Evolutionary conservation across 1,140 invertebrate species (phyloP), one percentile per base, ranked within the genome.

Genomic region (Luehdorfia chinensis): DNA sequence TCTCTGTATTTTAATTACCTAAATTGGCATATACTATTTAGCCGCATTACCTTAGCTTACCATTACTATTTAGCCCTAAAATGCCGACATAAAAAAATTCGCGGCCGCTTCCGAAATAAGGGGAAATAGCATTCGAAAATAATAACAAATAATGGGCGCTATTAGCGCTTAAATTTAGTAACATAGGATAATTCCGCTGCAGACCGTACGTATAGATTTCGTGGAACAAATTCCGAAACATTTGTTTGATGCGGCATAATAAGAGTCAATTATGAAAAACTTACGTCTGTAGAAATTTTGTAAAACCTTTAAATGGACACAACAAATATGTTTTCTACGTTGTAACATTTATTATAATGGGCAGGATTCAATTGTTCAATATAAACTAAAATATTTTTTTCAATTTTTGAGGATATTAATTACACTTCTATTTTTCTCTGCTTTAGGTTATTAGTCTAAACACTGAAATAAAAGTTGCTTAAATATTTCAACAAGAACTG

Each of bases 221-320:
- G 69, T 71, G 75, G 79, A 84, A 84, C 61, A 57, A 74, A 84
- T 78, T 77, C 78, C 71, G 51, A 66, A 73, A 56, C 71, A 79
- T 84, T 84, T 84, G 74, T 84, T 77, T 84, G 77, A 84, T 84
- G 79, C 71, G 61, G 59, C 56, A 68, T 84, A 84, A 84, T 84
- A 78, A 81, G 75, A 59, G 59, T 56, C 75, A 79, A 81, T 84
- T 84, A 84, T 79, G 64, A 74, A 72, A 77, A 74, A 74, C 57
- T 75, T 68, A 65, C 50, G 48, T 63, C 58, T 71, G 49, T 56
- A 50, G 47, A 16, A 43, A 43, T 43, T n/a, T 43, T 30, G 39
- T 43, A 43, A 30, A 30, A 23, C 18, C 19, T 14, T 27, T 11
- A 30, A 34, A 19, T 16, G 32, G 32, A 43, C 14, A 16, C 13